Evolutionary conservation across 2,888 invertebrate genomes (phyloP), one percentile per base, ranked within the genome.

Genomic region (Argyresthia albistria): DNA sequence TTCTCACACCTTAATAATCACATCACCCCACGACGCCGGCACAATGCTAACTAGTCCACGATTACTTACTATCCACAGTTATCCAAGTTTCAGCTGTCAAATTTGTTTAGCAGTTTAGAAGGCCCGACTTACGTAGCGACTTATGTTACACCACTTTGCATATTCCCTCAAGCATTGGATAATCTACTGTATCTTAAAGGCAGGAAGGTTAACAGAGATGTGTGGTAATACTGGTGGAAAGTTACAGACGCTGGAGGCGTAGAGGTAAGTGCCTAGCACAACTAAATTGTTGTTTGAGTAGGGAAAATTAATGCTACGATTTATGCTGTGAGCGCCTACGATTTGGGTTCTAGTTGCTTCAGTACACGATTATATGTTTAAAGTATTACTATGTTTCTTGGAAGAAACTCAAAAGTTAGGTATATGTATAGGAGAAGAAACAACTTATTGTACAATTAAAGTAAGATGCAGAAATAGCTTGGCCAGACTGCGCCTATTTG

Each of bases 81-180:
- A 67, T 72, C 67, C 78, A 84, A 86, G 74, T 84, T 81, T 67
- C 70, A 80, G 83, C 87, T 84, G 86, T 86, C 87, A 87, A 84
- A 87, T 86, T 86, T 86, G 86, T 84, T 84, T 81, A 86, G 86
- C 76, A 83, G 84, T 77, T 69, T 75, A 73, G 77, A 78, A 76
- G 80, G 79, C 77, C 72, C 70, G 78, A 51, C 73, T 74, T 73
- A 82, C 79, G 81, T 81, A 77, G 72, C 66, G 66, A 74, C 8
- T 25, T 45, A 35, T 35, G 9, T 51, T 51, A 35, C 35, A 43
- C 51, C 16, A 46, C 35, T 45, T 15, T 8, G 6, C 25, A 25
- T 25, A 25, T 25, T 14, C 35, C 35, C 8, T 7, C n/a, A 37
- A 36, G 8, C 36, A 37, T 6, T 7, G 48, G 4, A 37, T 15